Evolutionary conservation across 1,140 invertebrate genomes (phyloP).

Genomic region (Vanessa tameamea): DNA sequence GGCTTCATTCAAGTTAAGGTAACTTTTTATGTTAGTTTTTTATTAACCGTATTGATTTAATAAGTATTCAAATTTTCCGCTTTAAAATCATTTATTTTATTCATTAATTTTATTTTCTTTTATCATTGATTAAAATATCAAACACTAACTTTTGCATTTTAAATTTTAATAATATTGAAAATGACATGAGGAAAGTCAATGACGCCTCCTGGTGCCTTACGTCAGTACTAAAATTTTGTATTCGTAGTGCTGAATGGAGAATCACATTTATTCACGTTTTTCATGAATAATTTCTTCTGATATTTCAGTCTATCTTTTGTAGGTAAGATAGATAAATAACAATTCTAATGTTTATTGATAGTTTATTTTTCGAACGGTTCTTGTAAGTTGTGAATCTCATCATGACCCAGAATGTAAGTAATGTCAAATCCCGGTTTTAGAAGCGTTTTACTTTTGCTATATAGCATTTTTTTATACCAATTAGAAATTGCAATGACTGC

Average conservation of each 20-base stretch:
- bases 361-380: conserved; percentile 23
- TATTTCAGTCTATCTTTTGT: conserved; percentile 67
- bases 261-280: conserved; percentile 80
- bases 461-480: conserved; percentile 23
- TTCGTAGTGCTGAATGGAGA: conserved; percentile 80
- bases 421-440: conserved; percentile 75
- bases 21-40: neutral
- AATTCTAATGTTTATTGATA: conserved; percentile 27
- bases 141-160: neutral
- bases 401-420: conserved; percentile 74
- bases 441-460: conserved; percentile 46
- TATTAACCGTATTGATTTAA: neutral
- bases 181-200: conserved; percentile 30
- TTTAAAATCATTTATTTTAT: neutral
- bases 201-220: conserved; percentile 70
- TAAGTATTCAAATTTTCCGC: neutral
- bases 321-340: conserved; percentile 58
- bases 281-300: conserved; percentile 77
- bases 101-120: too few relatives aligned
- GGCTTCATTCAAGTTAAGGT: conserved; percentile 23
- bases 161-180: conserved; percentile 28
- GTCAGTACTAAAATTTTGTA: conserved; percentile 79
- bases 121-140: too few relatives aligned
- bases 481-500: conserved; percentile 2
- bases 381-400: conserved; percentile 48